A percentile compares a stretch with the other conserved stretches of the same genome.
phyloP scores from a whole-genome alignment of 2,888 invertebrate species.

The Lasioglossum zephyrum region DNA sequence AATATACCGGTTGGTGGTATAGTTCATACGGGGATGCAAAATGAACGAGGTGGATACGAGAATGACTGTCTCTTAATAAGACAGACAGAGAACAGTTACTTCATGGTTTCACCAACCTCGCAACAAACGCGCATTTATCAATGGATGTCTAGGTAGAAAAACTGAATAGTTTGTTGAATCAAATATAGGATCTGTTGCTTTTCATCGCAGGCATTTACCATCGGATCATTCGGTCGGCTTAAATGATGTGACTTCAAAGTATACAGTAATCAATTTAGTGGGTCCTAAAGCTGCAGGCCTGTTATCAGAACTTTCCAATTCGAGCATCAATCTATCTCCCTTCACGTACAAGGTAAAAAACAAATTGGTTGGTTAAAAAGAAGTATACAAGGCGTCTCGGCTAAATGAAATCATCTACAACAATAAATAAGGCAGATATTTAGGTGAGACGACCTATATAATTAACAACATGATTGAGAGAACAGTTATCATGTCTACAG shows the following conservation, averaged over 20 bases:
- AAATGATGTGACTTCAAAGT: slow-evolving; percentile 90
- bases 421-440: not conserved
- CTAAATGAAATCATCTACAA: not conserved
- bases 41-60: slow-evolving; percentile 89
- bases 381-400: not conserved
- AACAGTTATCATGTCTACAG: slow-evolving; percentile 77
- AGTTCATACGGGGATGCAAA: slow-evolving; percentile 90
- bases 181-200: not conserved
- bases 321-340: slow-evolving; percentile 87
- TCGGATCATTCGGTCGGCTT: slow-evolving; percentile 87
- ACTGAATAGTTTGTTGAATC: not conserved
- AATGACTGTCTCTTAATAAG: slow-evolving; percentile 90
- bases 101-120: slow-evolving; percentile 92
- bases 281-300: slow-evolving; percentile 89
- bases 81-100: slow-evolving; percentile 87
- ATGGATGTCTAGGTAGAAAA: slow-evolving; percentile 86
- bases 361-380: not conserved
- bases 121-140: slow-evolving; percentile 90
- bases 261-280: slow-evolving; percentile 89
- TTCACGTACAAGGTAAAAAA: slow-evolving; percentile 87
- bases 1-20: slow-evolving; percentile 88
- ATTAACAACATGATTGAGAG: not conserved
- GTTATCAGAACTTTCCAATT: slow-evolving; percentile 88
- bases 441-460: not conserved
- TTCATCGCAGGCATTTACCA: slow-evolving; percentile 86